These are phyloP conservation scores for Thalpophila matura DNA, from an alignment of 2,888 invertebrate species.

Conservation along the genomic window DNA sequence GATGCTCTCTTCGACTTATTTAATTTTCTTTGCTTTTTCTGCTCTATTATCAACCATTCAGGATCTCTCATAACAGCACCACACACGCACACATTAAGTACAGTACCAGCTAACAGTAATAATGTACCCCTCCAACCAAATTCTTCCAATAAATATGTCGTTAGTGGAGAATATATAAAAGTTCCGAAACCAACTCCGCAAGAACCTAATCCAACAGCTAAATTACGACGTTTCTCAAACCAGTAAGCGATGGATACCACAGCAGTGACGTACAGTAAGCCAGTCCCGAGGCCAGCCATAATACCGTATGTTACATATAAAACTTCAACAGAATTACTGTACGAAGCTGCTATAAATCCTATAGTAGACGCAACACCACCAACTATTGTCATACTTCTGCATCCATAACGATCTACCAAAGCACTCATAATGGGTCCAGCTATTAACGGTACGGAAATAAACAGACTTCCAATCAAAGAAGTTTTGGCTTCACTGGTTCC, in stretches of 20 bases:
- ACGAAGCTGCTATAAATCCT: slow-evolving; percentile 94
- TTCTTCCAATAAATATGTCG: slow-evolving; percentile 93
- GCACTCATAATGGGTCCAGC: slow-evolving; percentile 96
- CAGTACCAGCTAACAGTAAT: slow-evolving; percentile 94
- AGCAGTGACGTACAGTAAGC: slow-evolving; percentile 96
- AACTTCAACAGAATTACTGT: slow-evolving; percentile 93
- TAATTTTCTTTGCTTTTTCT: slow-evolving; percentile 90
- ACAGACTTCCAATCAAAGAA: slow-evolving; percentile 96
- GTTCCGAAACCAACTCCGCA: slow-evolving; percentile 98
- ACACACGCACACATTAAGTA: slow-evolving; percentile 96
- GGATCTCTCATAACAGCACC: slow-evolving; percentile 97
- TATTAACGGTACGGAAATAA: slow-evolving; percentile 96
- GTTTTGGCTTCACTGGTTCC: slow-evolving; percentile 95
- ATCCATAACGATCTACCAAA: slow-evolving; percentile 96
- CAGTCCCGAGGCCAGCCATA: slow-evolving; percentile 95
- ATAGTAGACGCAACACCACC: slow-evolving; percentile 93
- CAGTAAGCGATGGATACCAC: slow-evolving; percentile 98
- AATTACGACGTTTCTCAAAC: slow-evolving; percentile 96
- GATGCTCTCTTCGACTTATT: slow-evolving; percentile 89
- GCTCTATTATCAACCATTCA: slow-evolving; percentile 94
- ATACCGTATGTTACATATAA: slow-evolving; percentile 96
- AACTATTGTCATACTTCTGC: slow-evolving; percentile 93
- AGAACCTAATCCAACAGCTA: slow-evolving; percentile 96
- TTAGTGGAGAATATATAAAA: slow-evolving; percentile 96
- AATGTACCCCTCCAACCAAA: slow-evolving; percentile 96